Conservation (phyloP, 2,797 vertebrate species). For the Bradypodion pumilum region DNA sequence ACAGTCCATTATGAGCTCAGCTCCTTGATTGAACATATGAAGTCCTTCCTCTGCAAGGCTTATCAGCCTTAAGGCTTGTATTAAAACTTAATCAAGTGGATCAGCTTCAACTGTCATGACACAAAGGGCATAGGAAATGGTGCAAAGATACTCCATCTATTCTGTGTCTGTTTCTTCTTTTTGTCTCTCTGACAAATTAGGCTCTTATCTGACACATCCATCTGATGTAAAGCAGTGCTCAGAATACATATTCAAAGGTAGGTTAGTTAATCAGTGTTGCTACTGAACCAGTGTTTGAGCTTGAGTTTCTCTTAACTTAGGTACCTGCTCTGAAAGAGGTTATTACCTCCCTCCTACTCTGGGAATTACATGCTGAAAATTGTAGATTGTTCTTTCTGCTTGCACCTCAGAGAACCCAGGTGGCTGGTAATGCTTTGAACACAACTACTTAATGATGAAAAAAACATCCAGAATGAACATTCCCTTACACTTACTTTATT, state of each 20-base stretch:
- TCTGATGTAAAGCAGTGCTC: background rate
- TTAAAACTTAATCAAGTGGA: background rate
- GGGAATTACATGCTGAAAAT: background rate
- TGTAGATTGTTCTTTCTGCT: background rate
- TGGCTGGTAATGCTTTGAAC: background rate
- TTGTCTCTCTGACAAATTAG: too few species aligned
- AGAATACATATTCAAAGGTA: too few species aligned
- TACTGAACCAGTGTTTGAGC: background rate
- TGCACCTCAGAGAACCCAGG: background rate
- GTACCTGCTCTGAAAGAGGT: too few species aligned
- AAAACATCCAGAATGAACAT: background rate
- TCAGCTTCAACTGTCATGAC: background rate
- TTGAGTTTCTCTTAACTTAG: background rate
- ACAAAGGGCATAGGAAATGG: background rate
- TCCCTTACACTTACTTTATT: background rate
- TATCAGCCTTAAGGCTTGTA: background rate
- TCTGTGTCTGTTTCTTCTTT: too few species aligned
- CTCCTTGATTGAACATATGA: too few species aligned
- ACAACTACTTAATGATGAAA: background rate
- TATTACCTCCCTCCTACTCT: background rate
- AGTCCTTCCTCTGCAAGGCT: too few species aligned
- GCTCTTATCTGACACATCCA: too few species aligned
- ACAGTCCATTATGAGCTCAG: too few species aligned
- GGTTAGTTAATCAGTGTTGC: background rate
- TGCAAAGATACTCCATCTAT: background rate